Base-by-base conservation (phyloP, 2,113 vertebrate species). In the Chaetura pelagica region DNA sequence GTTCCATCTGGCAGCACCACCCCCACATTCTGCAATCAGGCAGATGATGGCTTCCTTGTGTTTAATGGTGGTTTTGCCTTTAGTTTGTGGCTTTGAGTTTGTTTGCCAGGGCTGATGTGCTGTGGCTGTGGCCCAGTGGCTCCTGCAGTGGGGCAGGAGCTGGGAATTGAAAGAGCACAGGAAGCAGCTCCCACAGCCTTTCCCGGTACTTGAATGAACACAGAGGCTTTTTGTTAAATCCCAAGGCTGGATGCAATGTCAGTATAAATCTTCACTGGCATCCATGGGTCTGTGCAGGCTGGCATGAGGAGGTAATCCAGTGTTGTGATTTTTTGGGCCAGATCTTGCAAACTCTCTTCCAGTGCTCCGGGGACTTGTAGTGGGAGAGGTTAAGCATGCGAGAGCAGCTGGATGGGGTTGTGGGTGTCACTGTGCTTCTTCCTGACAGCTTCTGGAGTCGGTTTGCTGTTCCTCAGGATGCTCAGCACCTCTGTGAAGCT, bases 61-160 rank as follows among this genome's bases (percentile, higher is more conserved):
- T 73, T 67, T 40, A 24, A 12, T 2, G 2, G 24, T 79, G 42
- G 1, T 38, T 89, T 79, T 62, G 30, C 34, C 34, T 79, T 74
- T 10, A 67, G 17, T 49, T 85, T 1, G 2, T 17, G 38, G 30
- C 10, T 54, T 64, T 59, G 54, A 49, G 32, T 30, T 72, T 68
- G 27, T 90, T 92, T 86, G 42, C 35, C 35, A 35, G 73, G 58
- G n/a, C 55, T 4, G 27, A 48, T 0, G 0, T 35, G 58, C 64
- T 64, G 51, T 40, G 49, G 27, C 27, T 1, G 3, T 7, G 3
- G 55, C 35, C 3, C 15, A 59, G 48, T 4, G 15, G 55, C 55
- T 93, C 69, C 85, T 0, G 0, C 34, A 42, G 86, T 3, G 0
- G 22, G 35, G 16, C 27, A 0, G 1, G 55, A 85, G 71, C 32